Base-by-base conservation (phyloP, 2,797 vertebrate species). In the Falco novaeseelandiae region DNA sequence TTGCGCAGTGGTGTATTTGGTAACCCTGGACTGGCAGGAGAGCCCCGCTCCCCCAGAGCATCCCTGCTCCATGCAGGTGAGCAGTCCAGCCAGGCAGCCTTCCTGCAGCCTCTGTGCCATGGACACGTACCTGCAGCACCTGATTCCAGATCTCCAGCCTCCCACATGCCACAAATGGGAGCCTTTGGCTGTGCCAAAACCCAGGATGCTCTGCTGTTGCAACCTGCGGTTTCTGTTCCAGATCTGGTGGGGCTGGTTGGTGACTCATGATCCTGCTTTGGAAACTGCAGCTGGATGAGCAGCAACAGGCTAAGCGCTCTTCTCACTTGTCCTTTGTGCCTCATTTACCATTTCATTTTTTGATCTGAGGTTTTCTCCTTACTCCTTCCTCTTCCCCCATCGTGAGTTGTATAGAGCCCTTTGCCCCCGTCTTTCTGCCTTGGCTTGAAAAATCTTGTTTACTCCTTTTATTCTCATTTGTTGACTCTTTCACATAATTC, bases 1-100 rank as follows among this genome's bases (percentile, higher is more conserved):
- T 2, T 72, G 71, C 44, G 38, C 42, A 32, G 26, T 0, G 0
- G 12, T 15, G 13, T 36, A 8, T 52, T 63, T 81, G 40, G 0
- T 0, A 86, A 54, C 21, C n/a, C 36, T 44, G 16, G 42, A 12
- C 46, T 12, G 27, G 22, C 46, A 58, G 57, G n/a, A 62, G 14
- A 79, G 44, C 36, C 34, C 25, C 1, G 0, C 2, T 66, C 5
- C 40, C 40, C 15, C 3, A 3, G 10, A 49, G 25, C 63, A 61
- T 34, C 70, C 12, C 36, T 14, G 14, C 40, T 72, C 49, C 6
- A 1, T 27, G 32, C 46, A 30, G 36, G 17, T 1, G 7, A 29
- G 63, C 0, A 4, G 18, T 67, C 32, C 71, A 46, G 51, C 23
- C 51, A 26, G n/a, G 73, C 58, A 61, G 62, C 23, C 62, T 42